phyloP scores from a whole-genome alignment of 2,888 invertebrate species.

The Cetonia aurata region DNA sequence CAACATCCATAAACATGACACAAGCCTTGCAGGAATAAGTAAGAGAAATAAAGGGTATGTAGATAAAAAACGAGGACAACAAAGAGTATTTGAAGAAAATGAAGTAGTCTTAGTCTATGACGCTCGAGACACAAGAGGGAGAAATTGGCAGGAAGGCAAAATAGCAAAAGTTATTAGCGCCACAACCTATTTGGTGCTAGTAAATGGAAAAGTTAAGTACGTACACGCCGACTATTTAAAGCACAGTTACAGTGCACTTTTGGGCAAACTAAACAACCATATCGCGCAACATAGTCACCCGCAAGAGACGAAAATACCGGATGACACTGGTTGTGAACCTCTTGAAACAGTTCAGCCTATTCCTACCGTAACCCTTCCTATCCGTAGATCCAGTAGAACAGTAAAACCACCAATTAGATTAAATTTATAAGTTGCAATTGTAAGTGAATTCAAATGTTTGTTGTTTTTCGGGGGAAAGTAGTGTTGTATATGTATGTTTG shows the following conservation, averaged over 20 bases:
- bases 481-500: no score
- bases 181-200: slow-evolving; percentile 1
- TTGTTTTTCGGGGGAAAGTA: no score
- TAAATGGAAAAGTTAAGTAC: slow-evolving; percentile 5
- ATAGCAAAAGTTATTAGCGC: slow-evolving; percentile 15
- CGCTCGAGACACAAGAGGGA: background rate
- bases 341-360: background rate
- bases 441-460: no score
- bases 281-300: background rate
- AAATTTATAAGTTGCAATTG: background rate
- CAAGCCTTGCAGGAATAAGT: slow-evolving; percentile 13
- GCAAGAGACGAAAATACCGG: background rate
- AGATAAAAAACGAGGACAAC: background rate
- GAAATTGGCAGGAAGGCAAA: slow-evolving; percentile 8
- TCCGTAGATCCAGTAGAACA: background rate
- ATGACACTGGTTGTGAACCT: background rate
- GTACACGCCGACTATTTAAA: slow-evolving; percentile 19
- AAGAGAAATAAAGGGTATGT: background rate
- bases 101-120: slow-evolving; percentile 8
- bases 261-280: background rate
- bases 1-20: slow-evolving; percentile 18
- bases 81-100: background rate
- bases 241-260: background rate
- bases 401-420: background rate
- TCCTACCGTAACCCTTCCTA: no score